Conservation (phyloP, 2,797 vertebrate species). For the Fundulus diaphanus region DNA sequence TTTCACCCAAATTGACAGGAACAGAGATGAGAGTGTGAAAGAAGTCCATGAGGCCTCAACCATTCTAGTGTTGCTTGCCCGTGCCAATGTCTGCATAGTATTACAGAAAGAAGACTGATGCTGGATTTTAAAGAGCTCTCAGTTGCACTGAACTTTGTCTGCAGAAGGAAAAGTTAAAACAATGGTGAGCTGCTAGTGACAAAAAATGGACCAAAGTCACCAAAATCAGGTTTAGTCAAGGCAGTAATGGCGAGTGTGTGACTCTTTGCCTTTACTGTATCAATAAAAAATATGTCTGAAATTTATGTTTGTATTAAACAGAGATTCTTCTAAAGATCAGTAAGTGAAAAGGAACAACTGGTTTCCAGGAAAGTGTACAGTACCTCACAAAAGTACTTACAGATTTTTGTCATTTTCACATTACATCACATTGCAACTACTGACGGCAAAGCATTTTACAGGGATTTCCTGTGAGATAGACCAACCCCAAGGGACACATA, state of each 20-base stretch:
- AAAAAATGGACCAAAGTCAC: neutral
- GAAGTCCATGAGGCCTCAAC: slow-evolving; percentile 11
- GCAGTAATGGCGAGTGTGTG: neutral
- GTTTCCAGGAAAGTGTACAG: slow-evolving; percentile 22
- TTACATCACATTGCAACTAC: neutral
- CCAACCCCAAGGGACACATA: no score
- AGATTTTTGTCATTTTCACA: neutral
- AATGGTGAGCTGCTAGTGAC: neutral
- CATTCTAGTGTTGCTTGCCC: slow-evolving; percentile 14
- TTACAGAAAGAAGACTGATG: slow-evolving; percentile 27
- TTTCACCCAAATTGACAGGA: slow-evolving; percentile 62
- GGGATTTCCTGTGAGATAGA: no score
- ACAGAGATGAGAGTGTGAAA: neutral
- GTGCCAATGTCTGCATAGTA: slow-evolving; percentile 20
- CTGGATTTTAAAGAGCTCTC: slow-evolving; percentile 27
- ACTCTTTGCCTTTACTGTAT: neutral
- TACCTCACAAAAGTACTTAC: no score
- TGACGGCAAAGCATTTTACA: neutral
- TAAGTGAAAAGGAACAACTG: slow-evolving; percentile 22
- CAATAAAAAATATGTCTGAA: neutral
- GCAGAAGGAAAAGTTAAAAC: slow-evolving; percentile 2
- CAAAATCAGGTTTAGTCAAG: slow-evolving; percentile 11
- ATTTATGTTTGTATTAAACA: slow-evolving; percentile 14
- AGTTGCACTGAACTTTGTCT: slow-evolving; percentile 16
- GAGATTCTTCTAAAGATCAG: slow-evolving; percentile 33